These are phyloP conservation scores for Ficedula albicollis DNA, from an alignment of 2,797 vertebrate species.

Conservation along the genomic window DNA sequence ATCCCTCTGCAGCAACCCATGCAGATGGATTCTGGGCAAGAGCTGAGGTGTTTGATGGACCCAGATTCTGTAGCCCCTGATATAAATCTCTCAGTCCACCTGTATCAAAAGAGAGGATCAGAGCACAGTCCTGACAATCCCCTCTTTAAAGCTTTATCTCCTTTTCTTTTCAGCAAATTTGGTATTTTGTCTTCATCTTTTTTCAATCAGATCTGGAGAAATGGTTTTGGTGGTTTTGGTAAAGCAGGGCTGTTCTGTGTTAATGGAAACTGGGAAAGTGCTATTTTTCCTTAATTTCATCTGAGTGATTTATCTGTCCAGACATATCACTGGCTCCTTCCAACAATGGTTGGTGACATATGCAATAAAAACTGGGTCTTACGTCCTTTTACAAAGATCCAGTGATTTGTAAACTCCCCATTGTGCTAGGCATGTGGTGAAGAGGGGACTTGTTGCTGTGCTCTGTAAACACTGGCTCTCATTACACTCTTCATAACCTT, in stretches of 20 bases:
- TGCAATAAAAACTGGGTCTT: not conserved
- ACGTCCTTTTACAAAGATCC: not conserved
- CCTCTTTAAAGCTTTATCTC: not conserved
- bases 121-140: not conserved
- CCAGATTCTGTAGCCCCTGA: not conserved
- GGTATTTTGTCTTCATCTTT: not conserved
- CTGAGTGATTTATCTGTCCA: not conserved
- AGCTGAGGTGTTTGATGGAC: not conserved
- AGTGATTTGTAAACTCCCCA: not conserved
- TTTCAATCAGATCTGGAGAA: not conserved
- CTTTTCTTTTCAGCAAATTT: not conserved
- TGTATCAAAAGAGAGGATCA: not conserved
- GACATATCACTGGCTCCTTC: not conserved
- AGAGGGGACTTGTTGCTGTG: not conserved
- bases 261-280: not conserved
- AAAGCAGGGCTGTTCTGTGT: not conserved
- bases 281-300: not conserved
- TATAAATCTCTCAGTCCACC: not conserved
- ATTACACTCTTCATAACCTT: not conserved
- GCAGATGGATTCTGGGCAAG: not conserved
- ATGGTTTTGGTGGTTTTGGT: not conserved
- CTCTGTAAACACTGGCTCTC: not conserved
- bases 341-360: not conserved
- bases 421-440: not conserved
- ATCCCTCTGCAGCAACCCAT: not conserved